Evolutionary conservation across 2,888 invertebrate genomes (phyloP).

Genomic region (Leuctra nigra): DNA sequence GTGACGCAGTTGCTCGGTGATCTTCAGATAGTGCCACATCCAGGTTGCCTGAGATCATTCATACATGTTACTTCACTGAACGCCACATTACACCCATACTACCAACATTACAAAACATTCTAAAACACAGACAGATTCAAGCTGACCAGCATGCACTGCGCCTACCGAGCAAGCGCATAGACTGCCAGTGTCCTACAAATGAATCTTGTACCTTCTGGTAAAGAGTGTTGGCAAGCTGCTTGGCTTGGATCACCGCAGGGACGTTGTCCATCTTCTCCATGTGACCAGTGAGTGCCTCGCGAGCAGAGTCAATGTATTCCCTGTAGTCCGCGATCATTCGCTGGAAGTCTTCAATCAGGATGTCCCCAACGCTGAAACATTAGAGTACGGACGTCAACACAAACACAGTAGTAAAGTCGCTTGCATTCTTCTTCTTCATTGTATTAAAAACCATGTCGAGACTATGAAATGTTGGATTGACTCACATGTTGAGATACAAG

Average conservation of each 20-base stretch:
- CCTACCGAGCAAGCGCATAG: too few species aligned
- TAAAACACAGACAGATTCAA: too few species aligned
- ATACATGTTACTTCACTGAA: too few species aligned
- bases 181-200: too few species aligned
- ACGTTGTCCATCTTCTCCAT: constrained; percentile 31
- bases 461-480: not conserved
- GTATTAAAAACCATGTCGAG: not conserved
- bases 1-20: constrained; percentile 29
- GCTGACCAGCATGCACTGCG: too few species aligned
- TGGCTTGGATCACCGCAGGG: constrained; percentile 33
- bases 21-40: constrained; percentile 29
- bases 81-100: too few species aligned
- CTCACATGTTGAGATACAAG: constrained; percentile 28
- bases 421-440: not conserved
- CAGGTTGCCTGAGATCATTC: constrained; percentile 22
- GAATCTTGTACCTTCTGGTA: constrained; percentile 27
- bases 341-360: constrained; percentile 27
- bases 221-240: constrained; percentile 26
- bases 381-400: not conserved
- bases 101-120: too few species aligned
- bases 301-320: constrained; percentile 31
- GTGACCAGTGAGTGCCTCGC: constrained; percentile 29
- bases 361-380: constrained; percentile 21
- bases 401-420: not conserved
- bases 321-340: constrained; percentile 30